Evolutionary conservation across 2,797 vertebrate genomes (phyloP), one percentile per base, ranked within the genome.

Genomic region (Pogoniulus pusillus): DNA sequence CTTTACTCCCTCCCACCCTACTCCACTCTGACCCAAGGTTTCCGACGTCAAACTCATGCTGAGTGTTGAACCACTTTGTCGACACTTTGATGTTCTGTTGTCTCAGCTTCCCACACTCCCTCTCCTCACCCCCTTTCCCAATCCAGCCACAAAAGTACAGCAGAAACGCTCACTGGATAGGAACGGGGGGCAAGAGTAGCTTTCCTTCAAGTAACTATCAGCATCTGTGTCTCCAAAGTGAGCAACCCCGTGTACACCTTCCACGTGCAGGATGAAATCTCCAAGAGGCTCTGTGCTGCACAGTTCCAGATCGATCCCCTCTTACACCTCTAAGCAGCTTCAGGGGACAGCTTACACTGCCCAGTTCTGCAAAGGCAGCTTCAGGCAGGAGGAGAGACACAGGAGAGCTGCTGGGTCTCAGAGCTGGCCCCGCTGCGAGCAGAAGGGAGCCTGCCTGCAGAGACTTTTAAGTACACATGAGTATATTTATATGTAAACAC

Each of bases 371-470:
- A 59, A 77, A 76, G 59, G 6, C 80, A 49, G 65, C 49, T 91
- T 66, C 59, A 53, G 57, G 35, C 27, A 70, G 65, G 34, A 34
- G 16, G 24, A 32, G 32, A 51, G 51, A 12, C 2, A 13, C 12
- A 39, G 37, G 43, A 87, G 29, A 58, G 10, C 16, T 37, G 60
- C 23, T n/a, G 72, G n/a, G n/a, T 53, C 75, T 54, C 9, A 26
- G 35, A 39, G 22, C 26, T 0, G 0, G 19, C 24, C 37, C 23
- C 0, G 0, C 23, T 7, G 10, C 1, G 0, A 27, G 30, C 45
- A 73, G 45, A 27, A 43, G 16, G 30, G 29, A 68, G 23, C 32
- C 43, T 34, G 47, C n/a, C 35, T 41, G 30, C 23, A 27, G 57
- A 69, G 23, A 12, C 17, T 55, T 62, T 55, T 54, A 16, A 6